Conservation (phyloP, 2,888 invertebrate species). For the Timema cristinae region DNA sequence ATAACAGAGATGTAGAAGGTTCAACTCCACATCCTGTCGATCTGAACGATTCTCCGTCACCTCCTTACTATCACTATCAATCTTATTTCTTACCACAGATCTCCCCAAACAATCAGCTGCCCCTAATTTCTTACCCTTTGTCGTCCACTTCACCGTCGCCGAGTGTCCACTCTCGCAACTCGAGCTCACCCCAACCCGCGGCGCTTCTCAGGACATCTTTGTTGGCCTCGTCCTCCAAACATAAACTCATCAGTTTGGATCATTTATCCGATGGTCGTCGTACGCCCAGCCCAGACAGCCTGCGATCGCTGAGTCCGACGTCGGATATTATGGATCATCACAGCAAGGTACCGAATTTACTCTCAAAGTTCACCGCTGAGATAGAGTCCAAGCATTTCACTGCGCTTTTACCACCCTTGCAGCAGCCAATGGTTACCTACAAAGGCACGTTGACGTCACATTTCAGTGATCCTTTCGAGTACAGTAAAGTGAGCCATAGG, state of each 20-base stretch:
- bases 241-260: conserved; percentile 18
- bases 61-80: too few relatives aligned
- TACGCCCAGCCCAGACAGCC: conserved; percentile 54
- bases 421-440: conserved; percentile 17
- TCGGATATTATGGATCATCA: conserved; percentile 32
- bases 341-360: conserved; percentile 10
- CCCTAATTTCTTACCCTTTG: background rate
- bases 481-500: conserved; percentile 17
- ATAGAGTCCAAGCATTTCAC: conserved; percentile 28
- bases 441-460: conserved; percentile 10
- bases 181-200: background rate
- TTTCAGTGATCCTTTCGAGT: conserved; percentile 18
- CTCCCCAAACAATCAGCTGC: background rate
- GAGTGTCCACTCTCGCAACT: background rate
- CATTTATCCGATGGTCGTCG: conserved; percentile 40
- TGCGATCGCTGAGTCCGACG: conserved; percentile 46
- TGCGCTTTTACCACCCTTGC: conserved; percentile 34
- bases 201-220: background rate
- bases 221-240: too few relatives aligned
- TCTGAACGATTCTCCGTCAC: too few relatives aligned
- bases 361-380: conserved; percentile 16
- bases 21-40: background rate
- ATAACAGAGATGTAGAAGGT: conserved; percentile 21
- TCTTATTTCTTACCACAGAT: background rate
- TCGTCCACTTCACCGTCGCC: too few relatives aligned